phyloP scores from a whole-genome alignment of 2,888 invertebrate genomes.

The Artemia sp. region DNA sequence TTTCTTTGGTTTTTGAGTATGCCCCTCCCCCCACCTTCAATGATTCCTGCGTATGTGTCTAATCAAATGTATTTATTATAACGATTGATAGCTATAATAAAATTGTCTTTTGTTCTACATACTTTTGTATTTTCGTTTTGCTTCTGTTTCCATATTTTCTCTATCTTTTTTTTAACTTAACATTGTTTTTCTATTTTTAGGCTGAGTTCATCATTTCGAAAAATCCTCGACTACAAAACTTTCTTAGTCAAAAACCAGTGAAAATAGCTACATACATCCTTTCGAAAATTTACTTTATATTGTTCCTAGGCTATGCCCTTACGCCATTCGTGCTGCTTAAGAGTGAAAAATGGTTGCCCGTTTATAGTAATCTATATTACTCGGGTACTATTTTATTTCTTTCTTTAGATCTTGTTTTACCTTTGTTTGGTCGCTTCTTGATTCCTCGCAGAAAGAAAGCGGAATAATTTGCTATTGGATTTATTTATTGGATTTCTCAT shows the following conservation, averaged over 20 bases:
- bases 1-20: too few species aligned
- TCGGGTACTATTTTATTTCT: constrained; percentile 10
- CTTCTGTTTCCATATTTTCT: too few species aligned
- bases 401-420: constrained; percentile 11
- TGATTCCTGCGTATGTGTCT: too few species aligned
- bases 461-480: background rate
- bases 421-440: background rate
- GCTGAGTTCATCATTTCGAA: constrained; percentile 25
- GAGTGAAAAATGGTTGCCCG: constrained; percentile 10
- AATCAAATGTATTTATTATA: too few species aligned
- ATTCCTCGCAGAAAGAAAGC: background rate
- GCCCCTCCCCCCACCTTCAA: too few species aligned
- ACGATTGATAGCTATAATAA: too few species aligned
- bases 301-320: constrained; percentile 68
- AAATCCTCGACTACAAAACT: constrained; percentile 31
- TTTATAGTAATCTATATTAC: background rate
- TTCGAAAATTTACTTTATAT: constrained; percentile 52
- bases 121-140: too few species aligned
- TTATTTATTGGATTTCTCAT: too few species aligned
- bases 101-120: too few species aligned
- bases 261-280: constrained; percentile 39
- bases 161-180: background rate
- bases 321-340: constrained; percentile 51
- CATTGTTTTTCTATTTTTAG: constrained; percentile 24
- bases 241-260: constrained; percentile 34